A percentile compares a stretch with the other conserved stretches of the same genome.
Conservation (phyloP, 2,113 vertebrate species). For the Apus apus region DNA sequence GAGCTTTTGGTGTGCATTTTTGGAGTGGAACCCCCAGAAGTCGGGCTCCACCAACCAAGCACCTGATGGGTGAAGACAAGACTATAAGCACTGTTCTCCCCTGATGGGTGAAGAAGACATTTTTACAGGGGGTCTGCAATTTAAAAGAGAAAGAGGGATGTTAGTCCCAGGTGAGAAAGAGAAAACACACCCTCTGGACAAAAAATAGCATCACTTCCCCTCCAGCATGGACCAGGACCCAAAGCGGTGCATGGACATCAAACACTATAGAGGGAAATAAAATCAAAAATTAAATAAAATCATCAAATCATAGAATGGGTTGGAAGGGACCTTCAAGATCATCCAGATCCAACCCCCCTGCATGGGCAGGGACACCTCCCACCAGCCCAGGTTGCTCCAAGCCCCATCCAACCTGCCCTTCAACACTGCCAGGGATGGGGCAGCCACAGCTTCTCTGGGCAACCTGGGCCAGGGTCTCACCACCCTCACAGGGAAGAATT, state of each 20-base stretch:
- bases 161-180: slow-evolving; percentile 3
- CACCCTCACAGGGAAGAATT: too few relatives aligned
- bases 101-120: slow-evolving; percentile 85
- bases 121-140: slow-evolving; percentile 91
- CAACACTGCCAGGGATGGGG: too few relatives aligned
- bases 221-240: neutral
- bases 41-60: slow-evolving; percentile 75
- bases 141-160: slow-evolving; percentile 83
- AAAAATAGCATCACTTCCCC: neutral
- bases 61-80: slow-evolving; percentile 74
- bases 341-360: too few relatives aligned
- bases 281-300: neutral
- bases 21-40: neutral
- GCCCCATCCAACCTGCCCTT: too few relatives aligned
- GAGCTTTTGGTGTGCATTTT: neutral
- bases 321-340: too few relatives aligned
- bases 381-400: too few relatives aligned
- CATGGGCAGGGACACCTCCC: too few relatives aligned
- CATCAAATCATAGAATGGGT: too few relatives aligned
- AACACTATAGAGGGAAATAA: neutral
- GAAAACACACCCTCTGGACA: neutral
- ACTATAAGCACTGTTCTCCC: slow-evolving; percentile 89
- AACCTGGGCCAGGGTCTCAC: too few relatives aligned
- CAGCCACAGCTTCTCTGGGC: too few relatives aligned
- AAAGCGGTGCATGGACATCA: neutral